Percentiles rank a stretch among this genome's conserved stretches.
These are phyloP conservation scores for Orthosia gracilis DNA, from an alignment of 2,888 invertebrate species.

Conservation along the genomic window DNA sequence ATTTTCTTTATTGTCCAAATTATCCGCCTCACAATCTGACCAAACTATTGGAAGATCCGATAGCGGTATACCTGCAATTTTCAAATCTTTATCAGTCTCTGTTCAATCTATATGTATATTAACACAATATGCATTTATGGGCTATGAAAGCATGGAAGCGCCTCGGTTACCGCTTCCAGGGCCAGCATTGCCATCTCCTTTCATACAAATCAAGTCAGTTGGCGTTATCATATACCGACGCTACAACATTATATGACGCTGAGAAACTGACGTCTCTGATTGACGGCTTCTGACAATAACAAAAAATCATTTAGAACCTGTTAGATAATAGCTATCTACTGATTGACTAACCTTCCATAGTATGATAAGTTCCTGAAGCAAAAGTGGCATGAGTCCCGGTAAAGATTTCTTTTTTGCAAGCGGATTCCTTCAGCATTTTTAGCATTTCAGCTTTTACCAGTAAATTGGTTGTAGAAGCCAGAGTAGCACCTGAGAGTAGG, in stretches of 20 bases:
- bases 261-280: background rate
- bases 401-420: constrained; percentile 26
- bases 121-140: background rate
- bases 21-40: constrained; percentile 28
- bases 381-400: constrained; percentile 53
- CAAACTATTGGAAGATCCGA: constrained; percentile 42
- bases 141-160: background rate
- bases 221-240: background rate
- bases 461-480: constrained; percentile 12
- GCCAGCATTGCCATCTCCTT: background rate
- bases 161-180: background rate
- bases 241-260: background rate
- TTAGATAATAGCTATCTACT: no score
- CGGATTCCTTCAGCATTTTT: background rate
- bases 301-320: no score
- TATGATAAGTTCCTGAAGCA: constrained; percentile 39
- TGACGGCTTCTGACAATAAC: constrained; percentile 11
- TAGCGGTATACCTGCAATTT: constrained; percentile 54
- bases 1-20: constrained; percentile 8
- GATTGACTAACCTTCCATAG: constrained; percentile 35
- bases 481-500: constrained; percentile 3
- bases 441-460: constrained; percentile 7
- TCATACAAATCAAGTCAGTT: background rate
- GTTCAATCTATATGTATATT: background rate
- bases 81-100: background rate